Percentiles rank a stretch among this genome's conserved stretches.
Evolutionary conservation across 64 coral and sea anemone species (phyloP).

Genomic region (Stichodactyla helianthus): DNA sequence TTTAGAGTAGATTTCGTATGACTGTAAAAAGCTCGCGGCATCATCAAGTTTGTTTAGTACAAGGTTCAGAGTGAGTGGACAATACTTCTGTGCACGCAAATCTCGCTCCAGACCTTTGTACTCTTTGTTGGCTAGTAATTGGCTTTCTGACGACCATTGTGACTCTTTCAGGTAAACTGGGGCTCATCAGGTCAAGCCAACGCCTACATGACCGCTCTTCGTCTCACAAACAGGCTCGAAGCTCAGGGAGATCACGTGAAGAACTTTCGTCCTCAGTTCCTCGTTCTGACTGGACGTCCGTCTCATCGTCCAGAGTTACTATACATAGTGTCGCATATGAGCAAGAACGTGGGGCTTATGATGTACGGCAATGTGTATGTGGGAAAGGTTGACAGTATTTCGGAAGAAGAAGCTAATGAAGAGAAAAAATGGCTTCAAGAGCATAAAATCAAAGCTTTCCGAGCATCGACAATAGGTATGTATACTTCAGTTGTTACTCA

Average conservation of each 20-base stretch:
- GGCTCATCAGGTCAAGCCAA: conserved; percentile 79
- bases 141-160: background rate
- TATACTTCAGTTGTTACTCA: background rate
- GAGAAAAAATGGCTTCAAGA: conserved; percentile 60
- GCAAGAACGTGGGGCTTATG: conserved; percentile 80
- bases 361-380: conserved; percentile 58
- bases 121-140: too few species aligned
- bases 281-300: conserved; percentile 61
- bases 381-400: conserved; percentile 26
- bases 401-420: conserved; percentile 32
- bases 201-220: conserved; percentile 63
- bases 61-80: too few species aligned
- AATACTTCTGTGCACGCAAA: too few species aligned
- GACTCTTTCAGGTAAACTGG: conserved; percentile 31
- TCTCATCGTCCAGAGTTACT: conserved; percentile 35
- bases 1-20: too few species aligned
- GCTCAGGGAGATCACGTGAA: conserved; percentile 83
- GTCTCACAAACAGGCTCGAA: conserved; percentile 52
- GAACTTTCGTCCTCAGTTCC: conserved; percentile 87
- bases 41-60: too few species aligned
- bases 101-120: too few species aligned
- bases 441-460: conserved; percentile 81
- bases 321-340: conserved; percentile 75
- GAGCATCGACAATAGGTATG: conserved; percentile 64
- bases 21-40: too few species aligned